Base-by-base conservation (phyloP, 2,888 invertebrate genomes). In the Tiliacea citrago region DNA sequence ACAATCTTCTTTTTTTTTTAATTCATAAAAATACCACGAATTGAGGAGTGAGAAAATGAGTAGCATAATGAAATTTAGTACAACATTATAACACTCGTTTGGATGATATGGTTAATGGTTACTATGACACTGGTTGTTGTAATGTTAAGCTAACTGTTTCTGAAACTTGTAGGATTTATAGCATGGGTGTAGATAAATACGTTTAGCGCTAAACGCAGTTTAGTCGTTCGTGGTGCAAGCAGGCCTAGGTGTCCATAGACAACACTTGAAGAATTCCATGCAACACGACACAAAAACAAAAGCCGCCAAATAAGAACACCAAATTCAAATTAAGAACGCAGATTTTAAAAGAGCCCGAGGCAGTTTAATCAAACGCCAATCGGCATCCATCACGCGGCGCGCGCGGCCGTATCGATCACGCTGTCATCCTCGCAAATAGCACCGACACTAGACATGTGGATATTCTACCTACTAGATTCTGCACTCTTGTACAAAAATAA, bases 341-440 rank as follows among this genome's bases (percentile, higher is more conserved):
- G 24, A 18, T 72, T 63, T 45, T 8, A 45, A 79, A 72, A n/a
- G 51, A 51, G 16, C 21, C 24, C 24, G 24, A 60, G 47, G 69
- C 29, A 58, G 67, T 80, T 82, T 55, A 47, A 82, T 71, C 71
- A 77, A 68, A 68, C 29, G 57, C 29, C 49, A 61, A 65, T 60
- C 24, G 73, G 39, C 47, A 71, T 68, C 68, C 58, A 77, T 82
- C 77, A 82, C 69, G 58, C 10, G n/a, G 35, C 24, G 49, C 55
- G 62, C 10, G 58, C 60, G 39, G 29, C 39, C 60, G 55, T 47
- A 70, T 82, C 70, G 49, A 82, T 81, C 70, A 81, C 61, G 35
- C 29, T 69, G 73, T 45, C 73, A 57, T 70, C 21, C 63, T 62
- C 60, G 18, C 42, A 73, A 81, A 76, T 69, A 68, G 57, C 53